Evolutionary conservation across 2,113 vertebrate genomes (phyloP), one percentile per base, ranked within the genome.

Genomic region (Sakesphorus luctuosus): DNA sequence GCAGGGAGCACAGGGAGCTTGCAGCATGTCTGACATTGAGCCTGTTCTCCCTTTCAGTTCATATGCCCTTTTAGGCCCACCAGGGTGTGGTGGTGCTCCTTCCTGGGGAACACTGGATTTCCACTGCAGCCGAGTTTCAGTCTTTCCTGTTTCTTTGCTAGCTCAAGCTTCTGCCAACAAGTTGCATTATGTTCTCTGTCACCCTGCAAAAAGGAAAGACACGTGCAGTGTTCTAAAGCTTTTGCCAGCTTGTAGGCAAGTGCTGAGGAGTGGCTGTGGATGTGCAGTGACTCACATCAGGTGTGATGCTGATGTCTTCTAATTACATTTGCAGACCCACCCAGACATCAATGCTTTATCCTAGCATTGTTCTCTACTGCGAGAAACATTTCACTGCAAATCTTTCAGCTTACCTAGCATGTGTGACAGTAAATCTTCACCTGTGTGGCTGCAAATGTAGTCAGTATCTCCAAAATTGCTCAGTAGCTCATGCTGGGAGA

Each of bases 31-130:
- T 63, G 49, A 73, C 58, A 84, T 0, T 1, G 18, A 89, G 13
- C 21, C 13, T 62, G 23, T 28, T 24, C 43, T 69, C 21, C 31
- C 31, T 86, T 68, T 24, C 36, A 24, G 5, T 35, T 94, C 13
- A 17, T 73, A 65, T 5, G 0, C 31, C 46, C 14, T 43, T 1
- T 14, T 80, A 25, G 18, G 21, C 25, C 33, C 80, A 7, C 15
- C 50, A 62, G 11, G 35, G 6, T 46, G 13, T 44, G 43, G 25
- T 35, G 55, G 21, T 84, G 17, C 13, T 49, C 21, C 38, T 66
- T 28, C 19, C 23, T 19, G 14, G 7, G 16, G 16, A 89, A 21
- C 0, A 1, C 25, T 66, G 0, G 0, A 35, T 71, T 89, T 18
- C 33, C 35, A 29, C 46, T 47, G 38, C 38, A 87, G 56, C 13